phyloP scores from a whole-genome alignment of 2,113 vertebrate genomes.

The Otolemur garnettii region DNA sequence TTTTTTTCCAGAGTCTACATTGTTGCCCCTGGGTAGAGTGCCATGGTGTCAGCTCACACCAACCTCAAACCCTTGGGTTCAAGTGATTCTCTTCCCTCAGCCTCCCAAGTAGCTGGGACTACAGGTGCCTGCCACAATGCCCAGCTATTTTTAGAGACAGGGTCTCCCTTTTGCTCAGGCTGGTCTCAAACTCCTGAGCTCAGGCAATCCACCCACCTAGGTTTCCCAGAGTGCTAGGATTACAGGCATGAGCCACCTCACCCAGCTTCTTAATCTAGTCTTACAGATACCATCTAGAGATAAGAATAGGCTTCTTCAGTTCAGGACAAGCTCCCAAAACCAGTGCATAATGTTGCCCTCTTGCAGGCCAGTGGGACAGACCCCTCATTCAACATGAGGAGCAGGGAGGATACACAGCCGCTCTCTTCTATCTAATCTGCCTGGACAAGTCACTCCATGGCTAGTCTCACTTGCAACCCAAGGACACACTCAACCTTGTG shows the following conservation, averaged over 20 bases:
- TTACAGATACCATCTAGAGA: background rate
- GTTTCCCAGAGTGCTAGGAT: too few species aligned
- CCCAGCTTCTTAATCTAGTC: background rate
- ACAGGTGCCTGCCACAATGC: too few species aligned
- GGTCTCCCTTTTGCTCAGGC: too few species aligned
- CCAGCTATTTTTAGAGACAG: too few species aligned
- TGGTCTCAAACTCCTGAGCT: too few species aligned
- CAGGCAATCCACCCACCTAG: too few species aligned
- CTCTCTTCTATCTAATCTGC: background rate
- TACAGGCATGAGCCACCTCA: too few species aligned
- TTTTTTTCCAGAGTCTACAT: background rate
- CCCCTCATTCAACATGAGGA: background rate
- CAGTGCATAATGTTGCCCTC: background rate
- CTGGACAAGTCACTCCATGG: background rate
- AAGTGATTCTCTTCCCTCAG: too few species aligned
- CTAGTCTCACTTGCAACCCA: conserved; percentile 11
- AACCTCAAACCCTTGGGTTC: too few species aligned
- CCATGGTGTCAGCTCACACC: too few species aligned
- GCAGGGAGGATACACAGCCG: background rate
- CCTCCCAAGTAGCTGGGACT: too few species aligned
- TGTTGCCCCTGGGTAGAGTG: too few species aligned
- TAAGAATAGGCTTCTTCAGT: background rate
- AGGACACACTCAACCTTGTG: conserved; percentile 35
- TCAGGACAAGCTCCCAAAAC: background rate
- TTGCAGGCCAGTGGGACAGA: background rate